Base-by-base conservation (phyloP, 2,888 invertebrate genomes). In the Bombylius discolor region DNA sequence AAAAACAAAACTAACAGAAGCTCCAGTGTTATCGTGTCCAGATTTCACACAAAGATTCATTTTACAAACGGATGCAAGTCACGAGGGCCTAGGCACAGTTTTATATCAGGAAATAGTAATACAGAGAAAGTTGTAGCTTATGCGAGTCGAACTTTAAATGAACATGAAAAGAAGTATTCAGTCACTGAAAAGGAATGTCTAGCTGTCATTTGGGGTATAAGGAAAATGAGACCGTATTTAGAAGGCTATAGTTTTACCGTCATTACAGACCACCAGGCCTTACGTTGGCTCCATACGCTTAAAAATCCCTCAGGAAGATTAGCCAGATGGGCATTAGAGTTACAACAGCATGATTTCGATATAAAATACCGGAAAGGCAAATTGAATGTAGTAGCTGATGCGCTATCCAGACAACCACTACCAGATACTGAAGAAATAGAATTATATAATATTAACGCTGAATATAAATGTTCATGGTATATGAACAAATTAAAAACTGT, bases 81-180 rank as follows among this genome's bases (percentile, higher is more conserved):
- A 23, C 1, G 23, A 23, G 3, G 23, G 23, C 23, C 23, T 23
- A 23, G 23, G 23, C 23, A 3, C 23, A 23, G 23, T 23, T 23
- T 23, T 23, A 23, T 23, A 23, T 23, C 23, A 23, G 3, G 23
- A 23, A 5, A 56, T 55, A 5, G 47, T 0, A 55, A 58, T 2
- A 42, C 54, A 34, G 63, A 63, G 32, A 39, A 52, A n/a, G 57
- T 61, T 2, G 58, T 63, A 11, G 55, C 56, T 9, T 62, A 61
- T 44, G 33, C 52, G 5, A 56, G 52, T 14, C 33, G 49, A 4
- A 52, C 45, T 4, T 23, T 56, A 12, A 56, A 31, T 23, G 47
- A 32, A 4, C 12, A 48, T 13, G 56, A 56, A 47, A 36, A 47
- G 32, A 51, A 48, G 13, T 56, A 52, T 34, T 46, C 52, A 6